Conservation (phyloP, 2,888 invertebrate species). For the Biston betularia region DNA sequence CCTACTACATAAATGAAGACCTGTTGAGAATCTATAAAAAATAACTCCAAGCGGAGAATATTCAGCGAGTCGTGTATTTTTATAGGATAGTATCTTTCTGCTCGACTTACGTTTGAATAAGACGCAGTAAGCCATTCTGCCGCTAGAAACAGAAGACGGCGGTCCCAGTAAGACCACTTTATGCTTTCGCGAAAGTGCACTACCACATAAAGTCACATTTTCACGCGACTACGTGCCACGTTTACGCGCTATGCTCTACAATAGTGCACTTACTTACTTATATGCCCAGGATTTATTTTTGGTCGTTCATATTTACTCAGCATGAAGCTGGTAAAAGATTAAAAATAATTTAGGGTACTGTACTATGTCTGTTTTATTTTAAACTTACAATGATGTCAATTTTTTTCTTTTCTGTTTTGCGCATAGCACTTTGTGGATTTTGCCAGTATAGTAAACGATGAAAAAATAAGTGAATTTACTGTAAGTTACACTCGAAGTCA, state of each 20-base stretch:
- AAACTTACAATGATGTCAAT: too few relatives aligned
- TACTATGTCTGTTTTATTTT: too few relatives aligned
- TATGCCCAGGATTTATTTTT: constrained; percentile 17
- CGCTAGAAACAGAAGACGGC: constrained; percentile 61
- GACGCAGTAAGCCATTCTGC: constrained; percentile 58
- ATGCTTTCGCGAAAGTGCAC: constrained; percentile 66
- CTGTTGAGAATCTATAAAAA: constrained; percentile 15
- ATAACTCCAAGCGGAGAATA: constrained; percentile 8
- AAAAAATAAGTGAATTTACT: too few relatives aligned
- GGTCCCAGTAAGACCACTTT: constrained; percentile 64
- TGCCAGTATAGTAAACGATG: too few relatives aligned
- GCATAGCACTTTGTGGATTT: too few relatives aligned
- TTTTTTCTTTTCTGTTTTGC: too few relatives aligned
- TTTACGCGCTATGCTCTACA: constrained; percentile 32
- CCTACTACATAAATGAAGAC: neutral
- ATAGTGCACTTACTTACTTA: constrained; percentile 35
- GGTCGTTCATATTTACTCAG: constrained; percentile 24
- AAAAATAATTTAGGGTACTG: neutral
- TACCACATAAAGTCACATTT: constrained; percentile 65
- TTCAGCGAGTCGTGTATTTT: constrained; percentile 35
- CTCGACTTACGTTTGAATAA: constrained; percentile 49
- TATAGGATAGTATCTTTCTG: constrained; percentile 44
- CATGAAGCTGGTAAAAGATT: neutral
- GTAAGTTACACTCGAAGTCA: too few relatives aligned
- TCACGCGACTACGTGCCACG: constrained; percentile 49